A percentile compares a stretch with the other conserved stretches of the same genome.
Evolutionary conservation across 2,797 vertebrate genomes (phyloP).

Genomic region (Graptemys geographica): DNA sequence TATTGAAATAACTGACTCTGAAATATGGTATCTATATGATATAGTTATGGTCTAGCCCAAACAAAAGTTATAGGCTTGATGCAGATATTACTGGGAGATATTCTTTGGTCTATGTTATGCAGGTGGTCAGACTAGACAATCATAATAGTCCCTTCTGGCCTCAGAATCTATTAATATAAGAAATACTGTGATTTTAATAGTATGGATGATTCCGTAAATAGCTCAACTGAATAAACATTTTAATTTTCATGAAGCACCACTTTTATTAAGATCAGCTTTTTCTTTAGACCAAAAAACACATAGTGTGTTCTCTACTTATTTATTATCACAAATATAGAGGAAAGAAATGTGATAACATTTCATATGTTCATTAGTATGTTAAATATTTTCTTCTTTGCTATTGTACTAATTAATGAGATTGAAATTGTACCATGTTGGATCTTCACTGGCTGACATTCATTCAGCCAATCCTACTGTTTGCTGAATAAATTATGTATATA

Average conservation of each 20-base stretch:
- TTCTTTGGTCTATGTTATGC: neutral
- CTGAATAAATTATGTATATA: slow-evolving; percentile 76
- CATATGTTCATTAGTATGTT: slow-evolving; percentile 55
- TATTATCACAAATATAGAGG: neutral
- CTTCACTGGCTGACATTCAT: slow-evolving; percentile 68
- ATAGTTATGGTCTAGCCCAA: neutral
- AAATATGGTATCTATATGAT: neutral
- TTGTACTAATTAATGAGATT: slow-evolving; percentile 56
- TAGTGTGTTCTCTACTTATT: neutral
- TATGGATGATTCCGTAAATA: neutral
- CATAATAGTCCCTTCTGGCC: neutral
- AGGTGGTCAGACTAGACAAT: neutral
- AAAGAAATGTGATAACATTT: slow-evolving; percentile 16
- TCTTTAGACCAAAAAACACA: slow-evolving; percentile 11
- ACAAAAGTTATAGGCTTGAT: neutral
- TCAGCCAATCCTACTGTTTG: slow-evolving; percentile 57
- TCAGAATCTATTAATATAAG: neutral
- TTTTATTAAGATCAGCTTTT: neutral
- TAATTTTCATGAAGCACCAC: neutral
- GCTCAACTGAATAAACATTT: neutral
- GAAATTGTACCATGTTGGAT: slow-evolving; percentile 67
- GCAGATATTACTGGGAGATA: neutral
- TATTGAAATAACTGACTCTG: neutral
- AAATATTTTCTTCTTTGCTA: slow-evolving; percentile 62
- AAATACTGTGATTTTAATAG: neutral